Evolutionary conservation across 2,113 vertebrate genomes (phyloP), one percentile per base, ranked within the genome.

Genomic region (Nannobrachium achirus): DNA sequence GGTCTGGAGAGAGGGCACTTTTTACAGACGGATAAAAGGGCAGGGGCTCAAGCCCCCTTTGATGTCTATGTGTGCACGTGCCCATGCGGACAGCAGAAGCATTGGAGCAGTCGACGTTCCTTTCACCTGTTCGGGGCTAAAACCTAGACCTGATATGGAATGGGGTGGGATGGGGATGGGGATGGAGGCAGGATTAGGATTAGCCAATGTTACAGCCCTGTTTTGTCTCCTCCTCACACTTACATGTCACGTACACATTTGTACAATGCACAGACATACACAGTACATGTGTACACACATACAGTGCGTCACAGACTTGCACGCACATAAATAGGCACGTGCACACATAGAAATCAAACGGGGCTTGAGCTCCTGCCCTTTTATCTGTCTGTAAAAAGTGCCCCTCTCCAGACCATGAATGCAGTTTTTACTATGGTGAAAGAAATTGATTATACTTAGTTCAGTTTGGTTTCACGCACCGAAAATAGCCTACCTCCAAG

Each of bases 121-220:
- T 52, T 42, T 68, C 71, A 70, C 71, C 66, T 71, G 69, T 40
- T 14, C 25, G 60, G 25, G 20, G 59, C 69, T 76, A 81, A 80
- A n/a, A 19, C 64, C 39, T 40, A 66, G 76, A 72, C 62, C 63
- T 61, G 55, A 68, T 64, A 71, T 63, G 49, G 39, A 58, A 33
- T 52, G 40, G 10, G 33, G 19, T 42, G 52, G 20, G 68, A n/a
- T n/a, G 73, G 74, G 67, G 52, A n/a, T 63, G 66, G 62, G 78
- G 68, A 52, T 53, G n/a, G n/a, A n/a, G n/a, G n/a, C 38, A 46
- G 74, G 79, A 87, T 86, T 84, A 77, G 76, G 73, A 87, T 83
- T 81, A 80, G 56, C 45, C n/a, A 44, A 20, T 70, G 18, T 53
- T 25, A 52, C 16, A 56, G 15, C 51, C 39, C 55, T 15, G 42